Conservation (phyloP, 2,797 vertebrate genomes). For the Rhincodon typus region DNA sequence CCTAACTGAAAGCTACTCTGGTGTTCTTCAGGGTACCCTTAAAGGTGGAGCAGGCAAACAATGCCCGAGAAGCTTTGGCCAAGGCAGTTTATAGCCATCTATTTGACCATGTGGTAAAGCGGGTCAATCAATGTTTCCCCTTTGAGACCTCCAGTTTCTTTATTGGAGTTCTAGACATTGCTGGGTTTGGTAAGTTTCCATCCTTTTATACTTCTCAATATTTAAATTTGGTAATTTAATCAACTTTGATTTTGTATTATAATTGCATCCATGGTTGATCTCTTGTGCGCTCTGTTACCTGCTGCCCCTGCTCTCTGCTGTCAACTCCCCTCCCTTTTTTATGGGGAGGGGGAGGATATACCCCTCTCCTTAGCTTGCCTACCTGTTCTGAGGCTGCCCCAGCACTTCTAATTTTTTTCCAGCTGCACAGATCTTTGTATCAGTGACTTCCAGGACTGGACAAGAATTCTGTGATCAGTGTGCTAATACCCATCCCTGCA, state of each 20-base stretch:
- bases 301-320: too few species aligned
- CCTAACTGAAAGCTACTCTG: neutral
- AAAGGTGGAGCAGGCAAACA: conserved; percentile 95
- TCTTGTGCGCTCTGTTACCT: too few species aligned
- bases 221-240: neutral
- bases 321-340: too few species aligned
- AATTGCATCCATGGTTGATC: too few species aligned
- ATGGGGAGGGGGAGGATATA: too few species aligned
- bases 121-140: conserved; percentile 93
- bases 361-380: too few species aligned
- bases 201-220: neutral
- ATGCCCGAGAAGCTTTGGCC: conserved; percentile 84
- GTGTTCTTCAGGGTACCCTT: conserved; percentile 73
- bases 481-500: too few species aligned
- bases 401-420: too few species aligned
- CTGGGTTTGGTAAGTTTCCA: conserved; percentile 77
- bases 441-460: too few species aligned
- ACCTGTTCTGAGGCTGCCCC: too few species aligned
- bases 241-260: neutral
- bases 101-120: conserved; percentile 92
- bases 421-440: too few species aligned
- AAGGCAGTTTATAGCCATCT: conserved; percentile 91
- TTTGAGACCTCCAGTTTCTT: conserved; percentile 85
- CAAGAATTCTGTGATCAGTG: too few species aligned
- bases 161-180: conserved; percentile 94